Evolutionary conservation across 2,888 invertebrate species (phyloP).

Genomic region (Eurytoma californica): DNA sequence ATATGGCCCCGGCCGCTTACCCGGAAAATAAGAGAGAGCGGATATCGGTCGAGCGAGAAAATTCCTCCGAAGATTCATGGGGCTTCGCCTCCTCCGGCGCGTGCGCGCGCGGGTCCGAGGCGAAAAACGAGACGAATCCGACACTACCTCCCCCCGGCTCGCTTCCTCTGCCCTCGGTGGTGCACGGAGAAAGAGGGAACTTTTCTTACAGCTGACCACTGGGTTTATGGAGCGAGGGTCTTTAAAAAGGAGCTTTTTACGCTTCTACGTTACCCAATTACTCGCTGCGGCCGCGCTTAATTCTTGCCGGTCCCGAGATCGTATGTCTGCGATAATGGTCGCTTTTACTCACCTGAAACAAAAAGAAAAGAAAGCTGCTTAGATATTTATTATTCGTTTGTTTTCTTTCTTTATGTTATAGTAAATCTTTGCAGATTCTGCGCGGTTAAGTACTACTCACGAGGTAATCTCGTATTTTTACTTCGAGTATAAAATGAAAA

Average conservation of each 20-base stretch:
- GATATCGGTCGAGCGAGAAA: constrained; percentile 44
- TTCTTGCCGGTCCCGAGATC: constrained; percentile 6
- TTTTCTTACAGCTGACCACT: constrained; percentile 25
- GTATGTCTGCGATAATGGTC: background rate
- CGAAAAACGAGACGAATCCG: constrained; percentile 42
- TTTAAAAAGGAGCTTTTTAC: constrained; percentile 35
- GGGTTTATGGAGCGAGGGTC: constrained; percentile 23
- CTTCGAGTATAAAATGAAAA: no score
- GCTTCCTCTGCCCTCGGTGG: background rate
- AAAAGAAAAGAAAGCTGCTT: constrained; percentile 54
- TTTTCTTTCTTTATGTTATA: no score
- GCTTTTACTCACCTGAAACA: constrained; percentile 67
- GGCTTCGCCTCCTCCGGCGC: constrained; percentile 30
- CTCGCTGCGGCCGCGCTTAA: constrained; percentile 12
- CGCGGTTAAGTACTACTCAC: no score
- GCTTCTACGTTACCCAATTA: constrained; percentile 45
- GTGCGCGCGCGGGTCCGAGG: background rate
- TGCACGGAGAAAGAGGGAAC: background rate
- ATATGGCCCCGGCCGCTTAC: constrained; percentile 50
- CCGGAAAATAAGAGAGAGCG: constrained; percentile 48
- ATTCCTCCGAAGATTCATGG: constrained; percentile 52
- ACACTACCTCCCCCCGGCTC: background rate
- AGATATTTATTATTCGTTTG: constrained; percentile 7
- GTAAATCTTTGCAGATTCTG: no score
- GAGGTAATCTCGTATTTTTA: no score